These are phyloP conservation scores for Misgurnus anguillicaudatus DNA, from an alignment of 2,113 vertebrate genomes.

Conservation along the genomic window DNA sequence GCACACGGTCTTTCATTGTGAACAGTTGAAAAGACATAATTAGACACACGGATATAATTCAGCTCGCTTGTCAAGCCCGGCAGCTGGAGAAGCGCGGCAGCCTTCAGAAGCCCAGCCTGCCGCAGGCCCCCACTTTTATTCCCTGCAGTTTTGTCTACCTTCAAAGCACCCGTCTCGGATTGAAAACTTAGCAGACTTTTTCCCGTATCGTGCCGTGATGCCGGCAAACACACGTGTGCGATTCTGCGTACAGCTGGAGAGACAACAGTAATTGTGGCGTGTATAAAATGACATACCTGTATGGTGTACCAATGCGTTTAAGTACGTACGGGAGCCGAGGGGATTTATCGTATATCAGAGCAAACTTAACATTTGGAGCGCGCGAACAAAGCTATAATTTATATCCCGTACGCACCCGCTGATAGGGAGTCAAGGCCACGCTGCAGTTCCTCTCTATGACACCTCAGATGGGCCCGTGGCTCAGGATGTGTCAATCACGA, in stretches of 20 bases:
- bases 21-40: conserved; percentile 77
- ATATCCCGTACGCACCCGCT: conserved; percentile 37
- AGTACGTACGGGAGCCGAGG: not conserved
- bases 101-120: conserved; percentile 71
- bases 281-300: conserved; percentile 9
- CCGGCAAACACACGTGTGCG: not conserved
- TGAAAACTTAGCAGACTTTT: conserved; percentile 55
- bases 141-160: conserved; percentile 69
- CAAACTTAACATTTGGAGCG: conserved; percentile 37
- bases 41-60: conserved; percentile 74
- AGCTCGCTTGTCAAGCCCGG: conserved; percentile 71
- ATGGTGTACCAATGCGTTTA: conserved; percentile 16
- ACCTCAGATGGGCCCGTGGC: conserved; percentile 58
- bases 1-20: conserved; percentile 68
- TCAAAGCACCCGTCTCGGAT: conserved; percentile 61
- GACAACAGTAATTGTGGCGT: conserved; percentile 9
- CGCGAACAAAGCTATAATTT: conserved; percentile 56
- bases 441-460: conserved; percentile 52
- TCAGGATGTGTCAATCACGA: conserved; percentile 78
- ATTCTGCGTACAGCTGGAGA: not conserved
- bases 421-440: conserved; percentile 45
- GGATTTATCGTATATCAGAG: conserved; percentile 19
- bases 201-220: conserved; percentile 56
- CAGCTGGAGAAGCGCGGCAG: conserved; percentile 54
- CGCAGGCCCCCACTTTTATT: conserved; percentile 68